Evolutionary conservation across 1,140 invertebrate species (phyloP).

Genomic region (Leptinotarsa defecta): DNA sequence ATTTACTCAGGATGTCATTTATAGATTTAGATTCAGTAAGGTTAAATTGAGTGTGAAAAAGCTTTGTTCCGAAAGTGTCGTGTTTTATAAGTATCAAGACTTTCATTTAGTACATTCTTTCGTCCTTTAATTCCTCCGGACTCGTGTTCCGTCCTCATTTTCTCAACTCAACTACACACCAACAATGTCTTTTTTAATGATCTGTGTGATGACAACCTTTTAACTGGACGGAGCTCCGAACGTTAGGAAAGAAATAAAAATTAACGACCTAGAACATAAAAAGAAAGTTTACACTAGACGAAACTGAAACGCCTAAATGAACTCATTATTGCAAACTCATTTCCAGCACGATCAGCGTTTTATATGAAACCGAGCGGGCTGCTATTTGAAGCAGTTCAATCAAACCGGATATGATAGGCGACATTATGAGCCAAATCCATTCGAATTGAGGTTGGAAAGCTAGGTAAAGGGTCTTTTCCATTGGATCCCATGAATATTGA

Average conservation of each 20-base stretch:
- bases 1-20: no score
- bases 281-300: background rate
- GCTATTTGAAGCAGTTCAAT: conserved; percentile 1
- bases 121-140: no score
- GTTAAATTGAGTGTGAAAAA: no score
- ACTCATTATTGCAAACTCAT: conserved; percentile 8
- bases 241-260: background rate
- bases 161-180: background rate
- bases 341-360: background rate
- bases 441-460: no score
- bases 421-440: conserved; percentile 7
- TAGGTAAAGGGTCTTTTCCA: no score
- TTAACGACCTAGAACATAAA: background rate
- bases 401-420: background rate
- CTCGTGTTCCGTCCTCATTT: no score
- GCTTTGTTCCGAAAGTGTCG: no score
- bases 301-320: background rate
- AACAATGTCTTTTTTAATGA: background rate
- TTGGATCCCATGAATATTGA: no score
- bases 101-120: no score
- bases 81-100: no score
- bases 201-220: background rate
- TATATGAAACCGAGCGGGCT: background rate
- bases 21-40: no score
- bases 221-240: background rate